Evolutionary conservation across 30 jellyfish, hydroid and myxozoan species (phyloP), one percentile per base, ranked within the genome.

Genomic region (Morbakka virulenta): DNA sequence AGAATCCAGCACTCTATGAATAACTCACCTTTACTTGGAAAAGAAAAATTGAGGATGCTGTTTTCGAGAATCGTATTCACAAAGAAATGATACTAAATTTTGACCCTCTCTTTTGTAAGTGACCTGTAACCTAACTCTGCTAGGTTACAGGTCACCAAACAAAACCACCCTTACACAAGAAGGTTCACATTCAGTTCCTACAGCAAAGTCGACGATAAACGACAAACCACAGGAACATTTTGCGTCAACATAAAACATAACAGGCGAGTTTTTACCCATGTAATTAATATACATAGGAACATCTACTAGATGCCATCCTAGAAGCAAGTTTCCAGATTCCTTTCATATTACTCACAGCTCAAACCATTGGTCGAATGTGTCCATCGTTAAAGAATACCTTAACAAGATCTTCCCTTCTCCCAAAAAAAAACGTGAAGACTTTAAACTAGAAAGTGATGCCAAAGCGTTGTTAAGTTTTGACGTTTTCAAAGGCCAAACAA

Each of bases 31-130:
- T 70, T 85, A 34, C 87, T 29, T 67, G 87, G 90, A 79, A 79
- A 67, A 79, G 90, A 67, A 79, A 79, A 79, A 79, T 79, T 9
- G 90, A 85, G n/a, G 34, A 65, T 3, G 74, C 76, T 76, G 80
- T 79, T 20, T 52, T 71, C 31, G 87, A 81, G 82, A 48, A 80
- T 57, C 29, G 64, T 26, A 67, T 65, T 32, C 41, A 30, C 41
- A 74, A 57, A 6, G 28, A 32, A 3, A 31, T 57, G 80, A 76
- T 76, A n/a, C 17, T 76, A 61, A 61, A 57, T 76, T 76, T 76
- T 76, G 80, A 76, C 26, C n/a, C n/a, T n/a, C n/a, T n/a, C n/a
- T n/a, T n/a, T n/a, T n/a, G n/a, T n/a, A n/a, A n/a, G n/a, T n/a
- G n/a, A n/a, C n/a, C n/a, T n/a, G n/a, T n/a, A n/a, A n/a, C n/a